These are phyloP conservation scores for Apis cerana DNA, from an alignment of 1,140 invertebrate genomes.

Conservation along the genomic window DNA sequence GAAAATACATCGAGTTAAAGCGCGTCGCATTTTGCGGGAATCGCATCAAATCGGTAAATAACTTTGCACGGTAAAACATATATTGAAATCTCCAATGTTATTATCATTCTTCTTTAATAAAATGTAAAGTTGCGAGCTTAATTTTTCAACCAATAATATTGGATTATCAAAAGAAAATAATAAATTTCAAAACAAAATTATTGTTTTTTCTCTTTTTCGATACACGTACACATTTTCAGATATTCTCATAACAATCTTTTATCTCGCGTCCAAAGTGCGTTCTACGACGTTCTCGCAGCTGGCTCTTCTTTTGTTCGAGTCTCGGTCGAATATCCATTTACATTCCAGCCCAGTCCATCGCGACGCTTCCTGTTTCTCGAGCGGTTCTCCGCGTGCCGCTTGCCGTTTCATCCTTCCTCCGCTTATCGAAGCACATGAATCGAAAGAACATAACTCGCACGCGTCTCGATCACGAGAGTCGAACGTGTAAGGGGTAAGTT, in stretches of 20 bases:
- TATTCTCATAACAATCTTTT: conserved; percentile 29
- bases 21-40: no score
- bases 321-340: conserved; percentile 47
- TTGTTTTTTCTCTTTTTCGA: neutral
- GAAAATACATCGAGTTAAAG: no score
- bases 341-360: conserved; percentile 51
- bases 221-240: conserved; percentile 15
- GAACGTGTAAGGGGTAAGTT: neutral
- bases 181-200: neutral
- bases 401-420: conserved; percentile 13
- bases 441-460: neutral
- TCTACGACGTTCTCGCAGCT: neutral
- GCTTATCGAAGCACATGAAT: neutral
- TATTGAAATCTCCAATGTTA: no score
- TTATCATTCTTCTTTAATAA: no score
- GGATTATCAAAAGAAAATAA: no score
- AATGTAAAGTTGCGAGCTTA: no score
- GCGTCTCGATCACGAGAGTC: neutral
- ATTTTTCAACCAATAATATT: no score
- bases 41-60: no score
- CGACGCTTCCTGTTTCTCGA: conserved; percentile 42
- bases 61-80: no score
- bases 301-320: conserved; percentile 20
- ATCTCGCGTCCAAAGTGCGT: conserved; percentile 8
- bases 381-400: conserved; percentile 2